Conservation (phyloP, 2,888 invertebrate species). For the Slavum lentiscoides region DNA sequence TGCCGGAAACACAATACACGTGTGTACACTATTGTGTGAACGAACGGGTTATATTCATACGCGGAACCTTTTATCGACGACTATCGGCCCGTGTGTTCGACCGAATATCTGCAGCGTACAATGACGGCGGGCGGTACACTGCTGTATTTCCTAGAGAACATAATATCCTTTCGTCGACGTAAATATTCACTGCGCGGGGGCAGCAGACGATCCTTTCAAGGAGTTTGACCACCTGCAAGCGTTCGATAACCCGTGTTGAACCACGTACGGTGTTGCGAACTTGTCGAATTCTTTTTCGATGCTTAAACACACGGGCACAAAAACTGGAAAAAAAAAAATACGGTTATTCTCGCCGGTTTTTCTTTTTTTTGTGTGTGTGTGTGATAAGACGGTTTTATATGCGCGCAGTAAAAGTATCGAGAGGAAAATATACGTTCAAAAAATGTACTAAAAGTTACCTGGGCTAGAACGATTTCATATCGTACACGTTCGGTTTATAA, state of each 20-base stretch:
- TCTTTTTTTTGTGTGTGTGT: no score
- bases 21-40: slow-evolving; percentile 9
- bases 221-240: slow-evolving; percentile 23
- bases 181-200: background rate
- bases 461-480: no score
- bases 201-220: slow-evolving; percentile 8
- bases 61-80: slow-evolving; percentile 21
- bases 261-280: background rate
- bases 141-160: background rate
- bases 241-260: slow-evolving; percentile 21
- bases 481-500: no score
- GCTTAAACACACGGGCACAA: no score
- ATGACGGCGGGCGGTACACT: background rate
- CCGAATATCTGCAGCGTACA: background rate
- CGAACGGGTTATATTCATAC: background rate
- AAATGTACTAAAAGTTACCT: no score
- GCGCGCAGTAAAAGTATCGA: no score
- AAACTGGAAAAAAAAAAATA: background rate
- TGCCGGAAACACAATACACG: slow-evolving; percentile 2
- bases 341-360: no score
- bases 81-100: background rate
- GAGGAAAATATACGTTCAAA: no score
- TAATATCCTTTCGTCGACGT: slow-evolving; percentile 1
- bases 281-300: background rate
- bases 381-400: no score